Percentiles rank a stretch among this genome's conserved stretches.
Conservation (phyloP, 2,888 invertebrate species). For the Rhopalosiphum nymphaeae region DNA sequence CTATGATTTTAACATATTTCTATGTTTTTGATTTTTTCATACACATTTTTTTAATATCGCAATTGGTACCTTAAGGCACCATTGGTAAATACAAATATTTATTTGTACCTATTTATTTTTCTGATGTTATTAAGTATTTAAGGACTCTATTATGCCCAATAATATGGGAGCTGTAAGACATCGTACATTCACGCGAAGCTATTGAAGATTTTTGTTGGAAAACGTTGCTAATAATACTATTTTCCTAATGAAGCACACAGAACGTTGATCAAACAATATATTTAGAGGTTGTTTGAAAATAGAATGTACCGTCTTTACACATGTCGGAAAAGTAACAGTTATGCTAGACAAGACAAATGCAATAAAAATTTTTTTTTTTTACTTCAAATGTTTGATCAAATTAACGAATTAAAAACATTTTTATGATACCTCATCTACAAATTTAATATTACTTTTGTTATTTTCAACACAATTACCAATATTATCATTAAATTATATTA, state of each 20-base stretch:
- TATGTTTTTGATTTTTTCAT: background rate
- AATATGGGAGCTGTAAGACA: background rate
- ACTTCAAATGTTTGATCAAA: background rate
- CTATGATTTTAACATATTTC: background rate
- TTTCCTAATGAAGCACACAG: too few relatives aligned
- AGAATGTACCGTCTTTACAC: background rate
- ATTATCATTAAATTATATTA: background rate
- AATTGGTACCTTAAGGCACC: background rate
- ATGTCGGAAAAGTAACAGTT: background rate
- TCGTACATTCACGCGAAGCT: background rate
- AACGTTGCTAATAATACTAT: background rate
- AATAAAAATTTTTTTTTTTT: background rate
- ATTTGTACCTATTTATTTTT: background rate
- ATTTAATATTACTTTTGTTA: background rate
- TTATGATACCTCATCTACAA: background rate
- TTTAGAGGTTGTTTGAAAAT: background rate
- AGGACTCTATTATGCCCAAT: background rate
- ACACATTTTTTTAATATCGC: background rate
- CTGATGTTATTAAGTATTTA: background rate
- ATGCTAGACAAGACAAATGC: background rate
- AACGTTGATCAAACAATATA: background rate
- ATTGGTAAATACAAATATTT: background rate
- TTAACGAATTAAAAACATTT: background rate
- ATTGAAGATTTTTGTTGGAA: background rate
- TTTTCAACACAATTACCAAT: background rate